Conservation (phyloP, 2,797 vertebrate genomes). For the Alcedo atthis region DNA sequence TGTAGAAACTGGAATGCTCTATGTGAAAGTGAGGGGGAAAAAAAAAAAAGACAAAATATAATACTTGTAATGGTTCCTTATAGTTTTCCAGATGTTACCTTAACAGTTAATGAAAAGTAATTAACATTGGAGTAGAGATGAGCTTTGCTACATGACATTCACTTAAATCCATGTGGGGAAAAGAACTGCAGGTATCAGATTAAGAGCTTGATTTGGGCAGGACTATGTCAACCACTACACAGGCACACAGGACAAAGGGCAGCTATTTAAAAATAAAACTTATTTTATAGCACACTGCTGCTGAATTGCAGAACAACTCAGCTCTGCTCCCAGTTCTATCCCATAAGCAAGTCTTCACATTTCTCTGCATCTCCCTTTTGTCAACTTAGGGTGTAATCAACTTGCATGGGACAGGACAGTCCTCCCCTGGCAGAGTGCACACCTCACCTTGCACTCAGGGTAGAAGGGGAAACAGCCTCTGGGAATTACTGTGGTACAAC, state of each 20-base stretch:
- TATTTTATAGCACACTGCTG: background rate
- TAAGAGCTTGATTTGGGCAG: background rate
- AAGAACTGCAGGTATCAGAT: background rate
- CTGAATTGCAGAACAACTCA: background rate
- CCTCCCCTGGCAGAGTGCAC: background rate
- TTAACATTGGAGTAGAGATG: background rate
- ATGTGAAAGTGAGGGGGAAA: background rate
- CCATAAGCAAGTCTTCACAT: background rate
- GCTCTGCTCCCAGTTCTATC: background rate
- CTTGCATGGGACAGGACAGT: accelerated
- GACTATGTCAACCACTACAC: background rate
- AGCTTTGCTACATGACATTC: background rate
- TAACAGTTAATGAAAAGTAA: background rate
- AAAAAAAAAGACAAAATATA: too few species aligned
- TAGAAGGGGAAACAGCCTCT: background rate
- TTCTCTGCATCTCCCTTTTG: background rate
- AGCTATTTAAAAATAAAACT: background rate
- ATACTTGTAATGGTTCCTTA: background rate
- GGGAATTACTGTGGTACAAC: background rate
- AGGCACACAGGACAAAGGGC: accelerated
- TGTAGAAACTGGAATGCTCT: background rate
- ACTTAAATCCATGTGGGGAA: background rate
- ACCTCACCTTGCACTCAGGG: background rate
- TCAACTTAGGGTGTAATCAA: background rate
- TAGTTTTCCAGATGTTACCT: background rate